Conservation (phyloP, 2,113 vertebrate species). For the Suricata suricatta region DNA sequence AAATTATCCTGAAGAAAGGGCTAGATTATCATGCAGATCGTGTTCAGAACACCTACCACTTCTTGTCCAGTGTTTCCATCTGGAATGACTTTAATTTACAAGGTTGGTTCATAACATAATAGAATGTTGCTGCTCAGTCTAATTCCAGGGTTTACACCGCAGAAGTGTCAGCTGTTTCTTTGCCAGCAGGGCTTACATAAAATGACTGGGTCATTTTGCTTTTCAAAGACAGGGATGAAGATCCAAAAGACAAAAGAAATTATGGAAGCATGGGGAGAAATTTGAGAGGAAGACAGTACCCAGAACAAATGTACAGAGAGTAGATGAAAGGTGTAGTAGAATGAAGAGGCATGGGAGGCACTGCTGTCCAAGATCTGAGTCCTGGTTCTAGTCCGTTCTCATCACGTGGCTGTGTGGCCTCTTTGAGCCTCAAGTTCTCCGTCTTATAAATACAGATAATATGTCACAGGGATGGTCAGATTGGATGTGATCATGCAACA, state of each 20-base stretch:
- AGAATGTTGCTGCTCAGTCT: constrained; percentile 56
- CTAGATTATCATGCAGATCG: constrained; percentile 68
- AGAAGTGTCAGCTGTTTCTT: constrained; percentile 27
- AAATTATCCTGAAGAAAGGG: constrained; percentile 51
- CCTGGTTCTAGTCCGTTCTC: background rate
- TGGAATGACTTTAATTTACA: constrained; percentile 77
- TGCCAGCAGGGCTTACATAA: constrained; percentile 16
- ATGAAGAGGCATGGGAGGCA: background rate
- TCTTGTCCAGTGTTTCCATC: constrained; percentile 70
- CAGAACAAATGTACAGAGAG: background rate
- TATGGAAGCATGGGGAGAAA: background rate
- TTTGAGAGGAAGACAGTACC: background rate
- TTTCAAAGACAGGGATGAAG: background rate
- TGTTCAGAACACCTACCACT: constrained; percentile 76
- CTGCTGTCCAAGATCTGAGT: background rate
- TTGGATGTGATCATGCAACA: fast-evolving
- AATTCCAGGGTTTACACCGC: constrained; percentile 49
- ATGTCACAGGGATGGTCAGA: background rate
- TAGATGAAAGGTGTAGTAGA: background rate
- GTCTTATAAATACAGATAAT: background rate
- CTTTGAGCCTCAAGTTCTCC: background rate
- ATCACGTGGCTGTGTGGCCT: background rate
- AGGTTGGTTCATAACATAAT: constrained; percentile 69
- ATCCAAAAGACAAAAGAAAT: background rate
- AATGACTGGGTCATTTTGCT: background rate